A percentile compares a stretch with the other conserved stretches of the same genome.
These are phyloP conservation scores for Chromobotia macracanthus DNA, from an alignment of 2,797 vertebrate genomes.

Conservation along the genomic window DNA sequence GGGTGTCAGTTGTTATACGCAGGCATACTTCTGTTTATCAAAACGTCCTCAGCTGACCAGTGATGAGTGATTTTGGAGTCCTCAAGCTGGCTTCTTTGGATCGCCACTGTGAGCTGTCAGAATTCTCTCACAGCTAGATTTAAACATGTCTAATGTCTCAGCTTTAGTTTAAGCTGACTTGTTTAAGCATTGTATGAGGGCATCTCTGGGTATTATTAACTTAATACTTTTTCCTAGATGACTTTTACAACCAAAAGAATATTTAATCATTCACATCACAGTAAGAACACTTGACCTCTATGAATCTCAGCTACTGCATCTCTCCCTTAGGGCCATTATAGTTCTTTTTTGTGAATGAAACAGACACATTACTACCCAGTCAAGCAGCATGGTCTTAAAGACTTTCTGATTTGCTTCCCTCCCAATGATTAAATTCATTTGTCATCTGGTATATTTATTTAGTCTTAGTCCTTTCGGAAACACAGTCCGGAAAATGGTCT, in stretches of 20 bases:
- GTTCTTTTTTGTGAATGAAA: slow-evolving; percentile 20
- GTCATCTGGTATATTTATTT: slow-evolving; percentile 28
- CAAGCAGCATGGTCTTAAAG: slow-evolving; percentile 9
- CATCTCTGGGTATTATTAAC: background rate
- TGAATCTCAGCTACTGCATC: background rate
- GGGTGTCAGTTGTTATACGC: slow-evolving; percentile 5
- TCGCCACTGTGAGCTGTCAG: slow-evolving; percentile 8
- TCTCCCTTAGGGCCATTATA: slow-evolving; percentile 12
- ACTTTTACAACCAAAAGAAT: background rate
- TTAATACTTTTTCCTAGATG: background rate
- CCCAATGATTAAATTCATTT: slow-evolving; percentile 28
- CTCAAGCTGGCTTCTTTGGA: slow-evolving; percentile 1
- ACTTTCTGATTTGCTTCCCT: slow-evolving; percentile 3
- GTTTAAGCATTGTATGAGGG: background rate
- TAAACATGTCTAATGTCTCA: background rate
- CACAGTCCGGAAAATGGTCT: background rate
- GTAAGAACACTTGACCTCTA: background rate
- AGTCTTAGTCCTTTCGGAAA: slow-evolving; percentile 28
- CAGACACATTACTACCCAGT: slow-evolving; percentile 14
- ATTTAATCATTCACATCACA: background rate
- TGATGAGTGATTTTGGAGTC: slow-evolving; percentile 10
- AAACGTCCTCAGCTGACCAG: slow-evolving; percentile 11
- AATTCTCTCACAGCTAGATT: slow-evolving; percentile 17
- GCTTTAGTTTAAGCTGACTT: background rate
- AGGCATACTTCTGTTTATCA: slow-evolving; percentile 31